Conservation (phyloP, 1,140 invertebrate genomes). For the Pogonognathellus flavescens region DNA sequence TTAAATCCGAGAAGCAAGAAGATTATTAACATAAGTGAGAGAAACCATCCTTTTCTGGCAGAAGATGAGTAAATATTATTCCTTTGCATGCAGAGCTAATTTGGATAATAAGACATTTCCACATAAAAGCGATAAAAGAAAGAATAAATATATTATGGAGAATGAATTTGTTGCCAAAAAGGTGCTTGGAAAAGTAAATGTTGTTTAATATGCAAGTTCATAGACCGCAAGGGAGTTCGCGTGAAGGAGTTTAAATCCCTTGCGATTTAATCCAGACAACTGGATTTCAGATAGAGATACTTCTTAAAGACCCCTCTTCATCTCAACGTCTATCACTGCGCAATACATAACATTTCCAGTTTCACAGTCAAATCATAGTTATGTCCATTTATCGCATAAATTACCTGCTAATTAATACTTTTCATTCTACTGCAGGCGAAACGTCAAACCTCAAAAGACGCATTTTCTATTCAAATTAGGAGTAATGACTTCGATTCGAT, state of each 20-base stretch:
- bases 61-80: neutral
- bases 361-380: neutral
- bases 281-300: neutral
- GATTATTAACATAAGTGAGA: no score
- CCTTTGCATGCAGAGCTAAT: neutral
- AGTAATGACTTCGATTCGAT: neutral
- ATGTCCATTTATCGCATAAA: slow-evolving; percentile 5
- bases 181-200: neutral
- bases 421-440: neutral
- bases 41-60: neutral
- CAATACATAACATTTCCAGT: neutral
- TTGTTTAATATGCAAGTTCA: neutral
- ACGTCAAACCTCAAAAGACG: neutral
- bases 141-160: neutral
- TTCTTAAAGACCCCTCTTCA: neutral
- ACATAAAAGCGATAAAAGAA: neutral
- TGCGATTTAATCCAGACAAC: neutral
- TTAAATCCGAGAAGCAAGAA: no score
- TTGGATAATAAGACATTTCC: neutral
- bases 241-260: neutral
- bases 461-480: slow-evolving; percentile 22
- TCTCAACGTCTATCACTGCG: neutral
- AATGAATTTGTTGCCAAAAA: neutral
- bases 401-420: slow-evolving; percentile 27
- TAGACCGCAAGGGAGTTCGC: neutral